Evolutionary conservation across 1,140 invertebrate genomes (phyloP), one percentile per base, ranked within the genome.

Genomic region (Ceratina japonica): DNA sequence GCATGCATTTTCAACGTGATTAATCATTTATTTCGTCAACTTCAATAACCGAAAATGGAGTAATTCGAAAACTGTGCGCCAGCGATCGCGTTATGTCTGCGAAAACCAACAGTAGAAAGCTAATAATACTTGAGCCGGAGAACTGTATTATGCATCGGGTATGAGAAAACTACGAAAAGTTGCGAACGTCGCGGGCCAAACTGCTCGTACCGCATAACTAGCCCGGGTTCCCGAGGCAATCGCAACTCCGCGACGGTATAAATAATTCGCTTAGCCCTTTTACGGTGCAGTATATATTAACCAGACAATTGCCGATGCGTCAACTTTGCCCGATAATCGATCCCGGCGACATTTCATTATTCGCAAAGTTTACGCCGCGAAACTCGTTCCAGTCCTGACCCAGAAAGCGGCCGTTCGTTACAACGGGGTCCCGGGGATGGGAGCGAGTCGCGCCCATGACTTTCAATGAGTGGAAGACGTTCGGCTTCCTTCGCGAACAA

Each of bases 311-410:
- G 75, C 49, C 68, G 68, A 77, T 77, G 58, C 75, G 59, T 77
- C 68, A 77, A 77, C 75, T 72, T 77, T 52, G 75, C 20, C 75
- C 75, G 52, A 77, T 77, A 77, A 61, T 77, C 75, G 75, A 77
- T 72, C 27, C 27, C 58, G 58, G 15, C 49, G 49, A 54, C 31
- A 44, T 77, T 77, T 77, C 75, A 63, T 77, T 77, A 72, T 71
- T 77, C 75, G 51, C 16, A 63, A 54, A 77, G 75, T 72, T 72
- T 44, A 4, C 27, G 27, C 27, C 68, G 59, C 68, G 16, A 31
- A 77, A 77, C 75, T 77, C 59, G 68, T 72, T 71, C 27, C 58
- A 18, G 24, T 61, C 2, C 68, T 72, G 75, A 63, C 75, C 75
- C 75, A 72, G 68, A 77, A 77, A 62, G 49, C 27, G 27, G 27